These are phyloP conservation scores for Pomatostomus ruficeps DNA, from an alignment of 2,113 vertebrate genomes.

Conservation along the genomic window DNA sequence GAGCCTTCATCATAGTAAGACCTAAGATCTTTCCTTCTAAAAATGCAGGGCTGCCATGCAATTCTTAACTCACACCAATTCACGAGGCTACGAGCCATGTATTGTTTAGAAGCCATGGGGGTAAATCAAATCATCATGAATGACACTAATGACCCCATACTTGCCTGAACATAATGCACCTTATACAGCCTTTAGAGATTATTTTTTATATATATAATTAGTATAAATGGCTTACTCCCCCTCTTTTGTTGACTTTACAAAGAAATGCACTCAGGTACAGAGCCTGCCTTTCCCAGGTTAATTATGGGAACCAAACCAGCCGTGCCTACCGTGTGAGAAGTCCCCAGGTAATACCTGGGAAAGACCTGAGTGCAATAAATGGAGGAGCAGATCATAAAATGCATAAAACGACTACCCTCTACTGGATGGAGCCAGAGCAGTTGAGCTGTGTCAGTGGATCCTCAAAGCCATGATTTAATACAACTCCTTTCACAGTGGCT, in stretches of 20 bases:
- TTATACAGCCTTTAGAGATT: neutral
- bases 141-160: slow-evolving; percentile 40
- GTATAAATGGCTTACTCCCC: neutral
- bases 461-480: neutral
- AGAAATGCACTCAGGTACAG: slow-evolving; percentile 24
- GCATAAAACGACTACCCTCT: neutral
- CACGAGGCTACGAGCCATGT: neutral
- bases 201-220: slow-evolving; percentile 7
- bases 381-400: neutral
- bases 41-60: neutral
- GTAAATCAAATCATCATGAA: slow-evolving; percentile 43
- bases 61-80: neutral
- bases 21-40: slow-evolving; percentile 1
- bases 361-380: neutral
- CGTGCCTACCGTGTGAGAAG: neutral
- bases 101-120: slow-evolving; percentile 40
- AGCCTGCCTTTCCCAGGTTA: slow-evolving; percentile 19
- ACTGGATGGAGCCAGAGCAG: neutral
- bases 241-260: slow-evolving; percentile 44
- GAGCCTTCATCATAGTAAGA: neutral
- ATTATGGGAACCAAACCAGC: slow-evolving; percentile 10
- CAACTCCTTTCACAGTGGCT: neutral
- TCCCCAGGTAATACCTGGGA: neutral
- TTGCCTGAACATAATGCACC: slow-evolving; percentile 20
- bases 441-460: neutral